Evolutionary conservation across 2,888 invertebrate species (phyloP), one percentile per base, ranked within the genome.

Genomic region (Epistrophella euchroma): DNA sequence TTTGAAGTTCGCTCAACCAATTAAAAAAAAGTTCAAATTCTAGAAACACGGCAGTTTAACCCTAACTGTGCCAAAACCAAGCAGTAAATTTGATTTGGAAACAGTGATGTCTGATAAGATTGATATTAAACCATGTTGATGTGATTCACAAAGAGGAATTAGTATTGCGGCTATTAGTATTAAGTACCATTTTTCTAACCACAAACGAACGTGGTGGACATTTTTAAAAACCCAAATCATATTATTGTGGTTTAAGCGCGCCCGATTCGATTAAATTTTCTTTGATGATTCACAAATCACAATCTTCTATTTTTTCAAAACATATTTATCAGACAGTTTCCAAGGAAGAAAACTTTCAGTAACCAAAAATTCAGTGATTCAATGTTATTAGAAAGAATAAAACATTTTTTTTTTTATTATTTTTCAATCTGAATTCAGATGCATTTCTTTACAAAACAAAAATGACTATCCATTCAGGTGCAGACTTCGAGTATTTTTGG

Each of bases 201-300:
- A 75, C 72, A n/a, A 22, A n/a, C 47, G n/a, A 76, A 75, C 84
- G 84, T 84, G 84, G 72, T 32, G 45, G 11, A 72, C 52, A 84
- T 77, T 17, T 6, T 4, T 3, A 77, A 77, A 66, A 1, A 13
- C 11, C 10, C 5, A 32, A 47, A 7, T 19, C 19, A n/a, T 15
- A 17, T 70, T 3, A 22, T 17, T 37, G 32, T 52, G 15, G 19
- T 55, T 47, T 5, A 15, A 17, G 22, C 45, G 40, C 25, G 25
- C 25, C 25, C 9, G 28, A 19, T 43, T 37, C 43, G 28, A 58
- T 60, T n/a, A 40, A 75, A 64, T 70, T 70, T 60, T 58, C 32
- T 40, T 66, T 45, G 68, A 73, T 73, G 70, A 19, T 37, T 47
- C 77, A 52, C 43, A 25, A 2, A 25, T 25, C 4, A 25, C 7